A percentile compares a stretch with the other conserved stretches of the same genome.
Conservation (phyloP, 2,113 vertebrate genomes). For the Heteronetta atricapilla region DNA sequence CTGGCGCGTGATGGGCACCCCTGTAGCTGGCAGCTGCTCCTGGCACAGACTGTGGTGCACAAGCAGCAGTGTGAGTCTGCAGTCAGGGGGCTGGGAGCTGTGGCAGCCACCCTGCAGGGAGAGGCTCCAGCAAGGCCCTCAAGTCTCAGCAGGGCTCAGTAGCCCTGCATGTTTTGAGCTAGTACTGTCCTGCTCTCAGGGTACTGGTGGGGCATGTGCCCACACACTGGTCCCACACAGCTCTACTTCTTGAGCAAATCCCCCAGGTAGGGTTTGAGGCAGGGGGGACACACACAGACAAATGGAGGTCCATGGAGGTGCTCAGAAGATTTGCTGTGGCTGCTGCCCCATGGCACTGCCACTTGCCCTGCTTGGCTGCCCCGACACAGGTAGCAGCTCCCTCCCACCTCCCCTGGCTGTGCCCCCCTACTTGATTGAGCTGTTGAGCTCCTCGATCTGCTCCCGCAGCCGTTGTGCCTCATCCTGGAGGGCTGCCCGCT, state of each 20-base stretch:
- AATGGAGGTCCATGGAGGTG: background rate
- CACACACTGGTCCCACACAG: background rate
- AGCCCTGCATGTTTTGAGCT: background rate
- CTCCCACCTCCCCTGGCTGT: fast-evolving
- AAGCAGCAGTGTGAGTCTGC: fast-evolving
- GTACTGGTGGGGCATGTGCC: background rate
- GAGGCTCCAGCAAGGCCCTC: background rate
- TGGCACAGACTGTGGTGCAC: conserved; percentile 83
- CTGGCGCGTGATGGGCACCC: conserved; percentile 93
- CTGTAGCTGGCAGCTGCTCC: conserved; percentile 93
- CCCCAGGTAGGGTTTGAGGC: background rate
- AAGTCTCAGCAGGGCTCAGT: background rate
- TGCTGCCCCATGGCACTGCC: background rate
- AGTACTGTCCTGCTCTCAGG: background rate
- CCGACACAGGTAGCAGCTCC: fast-evolving
- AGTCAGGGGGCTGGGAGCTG: fast-evolving
- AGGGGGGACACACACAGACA: background rate
- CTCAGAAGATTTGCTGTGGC: background rate
- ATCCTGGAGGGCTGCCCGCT: conserved; percentile 88
- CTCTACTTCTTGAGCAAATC: background rate
- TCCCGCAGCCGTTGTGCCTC: conserved; percentile 89
- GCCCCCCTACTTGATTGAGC: conserved; percentile 86
- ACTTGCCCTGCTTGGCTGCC: background rate
- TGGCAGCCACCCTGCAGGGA: fast-evolving
- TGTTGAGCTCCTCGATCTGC: conserved; percentile 90